Conservation (phyloP, 2,113 vertebrate species). For the Pseudolaguvia tuberculata region DNA sequence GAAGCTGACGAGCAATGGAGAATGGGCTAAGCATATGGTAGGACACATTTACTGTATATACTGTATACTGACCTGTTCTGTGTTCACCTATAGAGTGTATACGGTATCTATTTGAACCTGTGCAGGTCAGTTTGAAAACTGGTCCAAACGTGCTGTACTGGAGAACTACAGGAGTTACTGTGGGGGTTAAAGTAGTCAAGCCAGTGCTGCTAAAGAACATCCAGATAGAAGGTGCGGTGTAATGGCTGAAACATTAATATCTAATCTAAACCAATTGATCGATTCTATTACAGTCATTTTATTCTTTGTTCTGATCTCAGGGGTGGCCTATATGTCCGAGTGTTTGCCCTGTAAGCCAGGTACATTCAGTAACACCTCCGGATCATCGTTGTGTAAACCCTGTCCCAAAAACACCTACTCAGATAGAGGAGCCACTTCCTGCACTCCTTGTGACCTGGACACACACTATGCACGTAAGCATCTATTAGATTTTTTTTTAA, state of each 20-base stretch:
- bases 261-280: neutral
- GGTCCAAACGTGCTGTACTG: conserved; percentile 95
- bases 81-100: neutral
- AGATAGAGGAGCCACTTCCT: conserved; percentile 85
- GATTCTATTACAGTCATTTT: neutral
- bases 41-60: no score
- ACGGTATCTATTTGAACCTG: conserved; percentile 33
- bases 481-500: neutral
- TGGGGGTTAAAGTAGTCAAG: conserved; percentile 84
- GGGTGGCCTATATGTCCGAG: conserved; percentile 92
- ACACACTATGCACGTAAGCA: conserved; percentile 81
- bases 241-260: neutral
- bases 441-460: conserved; percentile 74
- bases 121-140: conserved; percentile 86
- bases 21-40: conserved; percentile 88
- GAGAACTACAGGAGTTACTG: conserved; percentile 88
- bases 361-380: conserved; percentile 79
- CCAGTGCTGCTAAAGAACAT: conserved; percentile 92
- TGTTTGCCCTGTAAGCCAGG: conserved; percentile 93
- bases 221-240: conserved; percentile 83
- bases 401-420: conserved; percentile 87
- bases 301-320: conserved; percentile 57
- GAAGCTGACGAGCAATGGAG: conserved; percentile 81
- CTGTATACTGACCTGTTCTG: neutral
- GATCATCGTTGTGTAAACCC: conserved; percentile 78